Evolutionary conservation across 2,888 invertebrate species (phyloP).

Genomic region (Athalia cordata): DNA sequence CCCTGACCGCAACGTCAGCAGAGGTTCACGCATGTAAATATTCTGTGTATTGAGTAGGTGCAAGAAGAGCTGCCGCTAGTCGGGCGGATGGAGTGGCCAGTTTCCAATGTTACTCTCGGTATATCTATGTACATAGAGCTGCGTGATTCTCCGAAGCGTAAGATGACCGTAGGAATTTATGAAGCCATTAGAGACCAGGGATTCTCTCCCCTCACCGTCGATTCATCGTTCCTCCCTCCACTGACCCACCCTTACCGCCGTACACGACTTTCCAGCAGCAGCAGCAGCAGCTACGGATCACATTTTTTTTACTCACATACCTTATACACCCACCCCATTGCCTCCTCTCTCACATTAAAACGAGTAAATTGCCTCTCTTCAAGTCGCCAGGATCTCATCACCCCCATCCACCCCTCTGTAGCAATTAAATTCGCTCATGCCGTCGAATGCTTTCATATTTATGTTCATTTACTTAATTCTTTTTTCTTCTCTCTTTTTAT

Average conservation of each 20-base stretch:
- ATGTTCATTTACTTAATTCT: neutral
- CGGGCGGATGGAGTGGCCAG: too few relatives aligned
- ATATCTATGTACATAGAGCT: neutral
- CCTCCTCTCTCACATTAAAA: slow-evolving; percentile 14
- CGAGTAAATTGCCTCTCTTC: slow-evolving; percentile 37
- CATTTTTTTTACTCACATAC: neutral
- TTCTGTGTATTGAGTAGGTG: too few relatives aligned
- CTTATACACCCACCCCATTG: too few relatives aligned
- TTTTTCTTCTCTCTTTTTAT: too few relatives aligned
- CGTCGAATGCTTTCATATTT: neutral
- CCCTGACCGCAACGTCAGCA: too few relatives aligned
- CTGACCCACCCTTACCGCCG: slow-evolving; percentile 7
- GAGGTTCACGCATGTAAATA: too few relatives aligned
- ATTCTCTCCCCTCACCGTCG: slow-evolving; percentile 10
- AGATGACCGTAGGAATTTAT: slow-evolving; percentile 38
- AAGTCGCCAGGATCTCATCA: neutral
- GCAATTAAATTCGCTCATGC: slow-evolving; percentile 9
- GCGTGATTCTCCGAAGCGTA: slow-evolving; percentile 25
- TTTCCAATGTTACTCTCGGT: too few relatives aligned
- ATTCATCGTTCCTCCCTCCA: slow-evolving; percentile 36
- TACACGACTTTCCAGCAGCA: slow-evolving; percentile 4
- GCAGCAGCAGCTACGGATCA: neutral
- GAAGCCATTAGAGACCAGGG: slow-evolving; percentile 34
- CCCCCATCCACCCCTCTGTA: neutral
- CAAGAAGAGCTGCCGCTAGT: too few relatives aligned